phyloP scores from a whole-genome alignment of 2,113 vertebrate genomes.

The Tragelaphus buxtoni region DNA sequence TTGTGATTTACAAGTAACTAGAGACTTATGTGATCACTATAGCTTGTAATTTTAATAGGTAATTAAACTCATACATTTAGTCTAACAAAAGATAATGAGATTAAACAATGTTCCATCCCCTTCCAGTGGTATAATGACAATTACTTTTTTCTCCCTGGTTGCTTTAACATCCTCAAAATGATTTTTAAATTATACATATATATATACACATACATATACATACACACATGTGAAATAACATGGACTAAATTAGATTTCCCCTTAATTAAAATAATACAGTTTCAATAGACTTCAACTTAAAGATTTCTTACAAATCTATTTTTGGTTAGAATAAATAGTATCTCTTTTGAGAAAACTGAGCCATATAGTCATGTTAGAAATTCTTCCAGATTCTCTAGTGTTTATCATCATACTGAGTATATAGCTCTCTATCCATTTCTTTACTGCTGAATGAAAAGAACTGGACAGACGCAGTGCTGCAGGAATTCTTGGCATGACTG shows the following conservation, averaged over 20 bases:
- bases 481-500: neutral
- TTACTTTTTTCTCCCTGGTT: neutral
- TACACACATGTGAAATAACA: neutral
- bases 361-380: neutral
- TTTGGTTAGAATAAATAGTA: neutral
- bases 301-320: neutral
- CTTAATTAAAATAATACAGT: neutral
- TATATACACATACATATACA: too few relatives aligned
- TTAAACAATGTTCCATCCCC: neutral
- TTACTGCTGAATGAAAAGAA: neutral
- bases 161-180: neutral
- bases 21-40: too few relatives aligned
- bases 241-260: neutral
- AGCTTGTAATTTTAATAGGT: slow-evolving; percentile 24
- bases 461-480: accelerated
- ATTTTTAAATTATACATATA: neutral
- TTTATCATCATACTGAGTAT: neutral
- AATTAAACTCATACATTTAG: neutral
- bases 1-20: neutral
- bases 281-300: neutral
- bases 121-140: neutral
- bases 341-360: neutral
- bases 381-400: neutral
- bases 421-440: neutral
- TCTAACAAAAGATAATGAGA: neutral